These are phyloP conservation scores for Drosophila lowei DNA, from an alignment of 1,140 invertebrate species.

Conservation along the genomic window DNA sequence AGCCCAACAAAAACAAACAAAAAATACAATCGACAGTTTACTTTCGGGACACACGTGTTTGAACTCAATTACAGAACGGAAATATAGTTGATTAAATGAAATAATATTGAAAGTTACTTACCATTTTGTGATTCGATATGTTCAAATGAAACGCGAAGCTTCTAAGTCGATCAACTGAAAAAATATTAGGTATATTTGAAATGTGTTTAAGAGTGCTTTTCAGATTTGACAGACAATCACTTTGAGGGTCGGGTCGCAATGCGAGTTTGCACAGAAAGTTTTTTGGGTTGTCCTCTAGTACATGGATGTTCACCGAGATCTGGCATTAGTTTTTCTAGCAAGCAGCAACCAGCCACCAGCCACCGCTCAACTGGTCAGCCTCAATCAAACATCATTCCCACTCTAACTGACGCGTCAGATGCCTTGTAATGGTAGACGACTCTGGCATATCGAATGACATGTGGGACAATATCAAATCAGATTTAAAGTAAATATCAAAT, in stretches of 20 bases:
- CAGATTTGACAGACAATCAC: constrained; percentile 34
- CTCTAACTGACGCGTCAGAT: constrained; percentile 1
- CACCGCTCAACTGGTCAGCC: constrained; percentile 22
- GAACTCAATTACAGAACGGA: constrained; percentile 15
- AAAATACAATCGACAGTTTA: constrained; percentile 7
- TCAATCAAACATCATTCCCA: constrained; percentile 25
- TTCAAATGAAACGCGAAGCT: constrained; percentile 53
- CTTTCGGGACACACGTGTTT: constrained; percentile 25
- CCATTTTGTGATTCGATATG: constrained; percentile 63
- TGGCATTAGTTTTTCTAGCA: constrained; percentile 17
- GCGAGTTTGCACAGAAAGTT: constrained; percentile 38
- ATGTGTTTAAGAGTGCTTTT: constrained; percentile 29
- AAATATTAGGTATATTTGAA: constrained; percentile 38
- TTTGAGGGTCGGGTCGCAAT: constrained; percentile 22
- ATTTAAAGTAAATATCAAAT: constrained; percentile 73
- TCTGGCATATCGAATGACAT: constrained; percentile 73
- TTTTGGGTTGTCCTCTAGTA: constrained; percentile 6
- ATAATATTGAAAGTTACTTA: constrained; percentile 37
- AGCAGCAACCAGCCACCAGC: background rate
- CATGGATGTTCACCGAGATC: constrained; percentile 6
- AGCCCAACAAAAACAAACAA: constrained; percentile 17
- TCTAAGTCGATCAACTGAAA: constrained; percentile 65
- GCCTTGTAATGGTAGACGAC: constrained; percentile 67
- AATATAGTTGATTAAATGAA: constrained; percentile 10
- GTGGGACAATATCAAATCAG: constrained; percentile 75